phyloP scores from a whole-genome alignment of 2,113 vertebrate species.

The Ahaetulla prasina region DNA sequence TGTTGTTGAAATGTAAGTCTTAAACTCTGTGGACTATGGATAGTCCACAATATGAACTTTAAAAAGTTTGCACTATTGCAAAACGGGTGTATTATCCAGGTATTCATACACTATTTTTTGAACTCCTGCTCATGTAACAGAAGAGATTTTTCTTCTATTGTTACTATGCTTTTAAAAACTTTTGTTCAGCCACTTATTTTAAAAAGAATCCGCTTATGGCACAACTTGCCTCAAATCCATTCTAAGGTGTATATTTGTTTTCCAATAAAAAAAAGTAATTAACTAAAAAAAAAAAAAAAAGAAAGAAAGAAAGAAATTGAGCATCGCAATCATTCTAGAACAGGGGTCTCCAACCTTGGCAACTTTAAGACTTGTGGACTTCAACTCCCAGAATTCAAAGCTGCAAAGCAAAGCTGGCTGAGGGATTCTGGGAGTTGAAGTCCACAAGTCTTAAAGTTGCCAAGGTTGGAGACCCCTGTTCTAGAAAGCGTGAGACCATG shows the following conservation, averaged over 20 bases:
- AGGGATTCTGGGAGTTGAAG: too few species aligned
- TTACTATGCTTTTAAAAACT: constrained; percentile 96
- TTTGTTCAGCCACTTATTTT: constrained; percentile 79
- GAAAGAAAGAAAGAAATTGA: too few species aligned
- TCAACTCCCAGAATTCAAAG: too few species aligned
- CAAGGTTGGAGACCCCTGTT: too few species aligned
- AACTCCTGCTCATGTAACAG: constrained; percentile 82
- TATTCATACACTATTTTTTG: constrained; percentile 98
- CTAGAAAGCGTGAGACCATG: background rate
- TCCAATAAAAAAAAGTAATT: constrained; percentile 99
- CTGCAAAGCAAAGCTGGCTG: too few species aligned
- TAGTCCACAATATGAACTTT: constrained; percentile 85
- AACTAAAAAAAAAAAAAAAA: too few species aligned
- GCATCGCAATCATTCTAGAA: too few species aligned
- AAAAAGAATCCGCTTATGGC: constrained; percentile 84
- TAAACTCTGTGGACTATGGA: constrained; percentile 95
- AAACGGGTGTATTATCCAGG: constrained; percentile 99
- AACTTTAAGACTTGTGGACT: too few species aligned
- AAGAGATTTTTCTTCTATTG: constrained; percentile 80
- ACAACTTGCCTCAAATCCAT: constrained; percentile 99
- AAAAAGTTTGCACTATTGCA: constrained; percentile 99
- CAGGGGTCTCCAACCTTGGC: too few species aligned
- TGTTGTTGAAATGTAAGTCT: constrained; percentile 91
- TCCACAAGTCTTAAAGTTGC: too few species aligned
- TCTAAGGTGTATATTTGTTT: constrained; percentile 99